Conservation (phyloP, 2,888 invertebrate genomes). For the Ectemnius cavifrons region DNA sequence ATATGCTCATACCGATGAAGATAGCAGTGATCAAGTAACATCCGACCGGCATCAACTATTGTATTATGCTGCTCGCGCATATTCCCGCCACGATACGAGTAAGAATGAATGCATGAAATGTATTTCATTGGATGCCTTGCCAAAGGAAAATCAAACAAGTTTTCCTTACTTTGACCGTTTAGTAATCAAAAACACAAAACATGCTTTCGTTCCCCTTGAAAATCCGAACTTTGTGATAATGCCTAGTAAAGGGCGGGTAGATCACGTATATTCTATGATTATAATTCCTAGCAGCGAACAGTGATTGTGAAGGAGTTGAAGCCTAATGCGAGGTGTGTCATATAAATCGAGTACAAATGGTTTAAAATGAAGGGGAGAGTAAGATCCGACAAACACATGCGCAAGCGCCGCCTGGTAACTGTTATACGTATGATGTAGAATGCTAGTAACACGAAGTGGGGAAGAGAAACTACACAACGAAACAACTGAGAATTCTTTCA, state of each 20-base stretch:
- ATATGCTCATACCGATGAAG: constrained; percentile 34
- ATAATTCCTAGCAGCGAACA: background rate
- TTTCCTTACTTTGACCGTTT: no score
- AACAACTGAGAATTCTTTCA: background rate
- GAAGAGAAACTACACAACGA: constrained; percentile 1
- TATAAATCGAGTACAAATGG: background rate
- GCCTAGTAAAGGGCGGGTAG: no score
- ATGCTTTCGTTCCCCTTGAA: no score
- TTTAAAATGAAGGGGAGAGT: background rate
- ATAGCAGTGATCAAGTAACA: constrained; percentile 40
- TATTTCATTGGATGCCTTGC: no score
- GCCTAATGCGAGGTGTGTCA: background rate
- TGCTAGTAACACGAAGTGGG: background rate
- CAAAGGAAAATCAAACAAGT: no score
- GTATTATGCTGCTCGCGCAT: background rate
- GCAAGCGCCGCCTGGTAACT: constrained; percentile 2
- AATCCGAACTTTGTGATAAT: no score
- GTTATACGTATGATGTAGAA: background rate
- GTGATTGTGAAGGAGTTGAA: no score
- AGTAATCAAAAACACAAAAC: no score
- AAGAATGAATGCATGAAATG: no score
- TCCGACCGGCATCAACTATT: constrained; percentile 15
- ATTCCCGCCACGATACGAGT: no score
- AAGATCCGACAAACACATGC: background rate
- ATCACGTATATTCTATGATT: no score